Evolutionary conservation across 1,140 invertebrate genomes (phyloP).

Genomic region (Solenopsis invicta): DNA sequence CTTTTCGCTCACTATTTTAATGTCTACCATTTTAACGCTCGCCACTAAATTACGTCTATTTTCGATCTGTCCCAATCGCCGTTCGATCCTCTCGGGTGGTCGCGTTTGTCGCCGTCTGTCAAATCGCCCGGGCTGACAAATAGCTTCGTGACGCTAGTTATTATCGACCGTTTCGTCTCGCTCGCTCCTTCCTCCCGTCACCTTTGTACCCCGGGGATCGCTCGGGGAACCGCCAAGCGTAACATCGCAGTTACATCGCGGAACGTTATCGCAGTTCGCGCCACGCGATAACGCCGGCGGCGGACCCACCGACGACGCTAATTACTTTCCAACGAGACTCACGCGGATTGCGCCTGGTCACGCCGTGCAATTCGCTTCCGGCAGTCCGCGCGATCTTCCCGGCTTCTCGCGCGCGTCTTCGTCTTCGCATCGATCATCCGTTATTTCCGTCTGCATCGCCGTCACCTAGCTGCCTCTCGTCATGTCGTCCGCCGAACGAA

Average conservation of each 20-base stretch:
- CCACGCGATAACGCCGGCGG: background rate
- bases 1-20: background rate
- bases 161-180: slow-evolving; percentile 4
- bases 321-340: background rate
- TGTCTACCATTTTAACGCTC: background rate
- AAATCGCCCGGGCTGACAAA: background rate
- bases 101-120: background rate
- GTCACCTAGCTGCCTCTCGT: background rate
- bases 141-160: background rate
- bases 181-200: background rate
- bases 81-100: background rate
- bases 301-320: background rate
- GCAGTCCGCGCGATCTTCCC: too few relatives aligned
- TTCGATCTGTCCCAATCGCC: background rate
- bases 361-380: background rate
- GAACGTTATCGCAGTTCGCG: background rate
- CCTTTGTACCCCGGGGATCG: slow-evolving; percentile 2
- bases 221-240: background rate
- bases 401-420: background rate
- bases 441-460: background rate
- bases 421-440: background rate
- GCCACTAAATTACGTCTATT: background rate
- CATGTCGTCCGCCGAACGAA: background rate
- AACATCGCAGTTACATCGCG: background rate
- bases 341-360: too few relatives aligned